Evolutionary conservation across 1,140 invertebrate species (phyloP), one percentile per base, ranked within the genome.

Genomic region (Drosophila ananassae): DNA sequence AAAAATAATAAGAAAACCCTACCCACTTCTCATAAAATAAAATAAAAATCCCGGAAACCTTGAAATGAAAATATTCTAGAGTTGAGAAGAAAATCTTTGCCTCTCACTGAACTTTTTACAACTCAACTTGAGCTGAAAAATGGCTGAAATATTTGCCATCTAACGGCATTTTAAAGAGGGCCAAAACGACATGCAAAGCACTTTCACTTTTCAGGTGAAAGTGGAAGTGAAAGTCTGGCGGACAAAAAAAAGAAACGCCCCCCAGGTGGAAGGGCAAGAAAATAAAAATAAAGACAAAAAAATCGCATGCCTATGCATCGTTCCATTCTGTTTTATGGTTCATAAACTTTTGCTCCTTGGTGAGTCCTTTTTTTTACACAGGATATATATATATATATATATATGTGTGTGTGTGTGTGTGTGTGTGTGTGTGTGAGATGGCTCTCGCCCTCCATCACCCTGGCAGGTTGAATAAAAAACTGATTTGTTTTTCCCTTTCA

Each of bases 291-390:
- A 21, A 13, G 37, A 51, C 28, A 13, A 47, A 73, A 77, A 77
- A 79, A 69, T 63, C 73, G 73, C 73, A 76, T 77, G 63, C 73
- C 73, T 76, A 68, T 76, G 73, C 73, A 76, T 68, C 73, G 56
- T 76, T 68, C 62, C 72, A 77, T 50, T 67, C 73, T 76, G 73
- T 76, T 77, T 76, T 76, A 77, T 76, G 73, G 73, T 76, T 77
- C 73, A 77, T 77, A 77, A 77, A 77, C 73, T 76, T 77, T 69
- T n/a, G 63, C 67, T 69, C 64, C 62, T 76, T 22, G 62, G 73
- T 60, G 62, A 76, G 73, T 76, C 63, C 50, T 55, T 75, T 74
- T 73, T 74, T 57, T 75, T 74, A 57, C 58, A 34, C 10, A 34
- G 2, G 2, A 10, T 1, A 8, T 32, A 32, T 32, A 32, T 8